These are phyloP conservation scores for Heliconius cydno DNA, from an alignment of 2,888 invertebrate species.

Conservation along the genomic window DNA sequence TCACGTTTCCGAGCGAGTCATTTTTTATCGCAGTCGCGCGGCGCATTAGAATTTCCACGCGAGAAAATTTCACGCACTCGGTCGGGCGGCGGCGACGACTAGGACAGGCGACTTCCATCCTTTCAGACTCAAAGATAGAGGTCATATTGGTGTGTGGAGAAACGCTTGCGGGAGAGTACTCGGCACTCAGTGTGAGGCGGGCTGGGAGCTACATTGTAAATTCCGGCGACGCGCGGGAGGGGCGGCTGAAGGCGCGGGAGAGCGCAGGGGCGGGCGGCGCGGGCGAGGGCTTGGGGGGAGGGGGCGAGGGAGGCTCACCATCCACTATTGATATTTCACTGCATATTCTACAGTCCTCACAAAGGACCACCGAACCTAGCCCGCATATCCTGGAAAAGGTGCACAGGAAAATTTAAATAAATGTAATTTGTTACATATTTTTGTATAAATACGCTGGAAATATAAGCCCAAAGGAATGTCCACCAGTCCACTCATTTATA, in stretches of 20 bases:
- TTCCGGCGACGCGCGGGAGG: conserved; percentile 63
- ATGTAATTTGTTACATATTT: too few species aligned
- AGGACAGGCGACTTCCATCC: conserved; percentile 44
- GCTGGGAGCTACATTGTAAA: conserved; percentile 72
- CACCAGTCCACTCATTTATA: too few species aligned
- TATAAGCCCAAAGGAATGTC: too few species aligned
- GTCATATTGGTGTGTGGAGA: conserved; percentile 35
- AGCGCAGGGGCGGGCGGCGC: conserved; percentile 55
- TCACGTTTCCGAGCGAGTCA: conserved; percentile 79
- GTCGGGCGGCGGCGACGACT: conserved; percentile 37
- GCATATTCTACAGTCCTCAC: conserved; percentile 34
- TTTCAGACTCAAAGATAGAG: conserved; percentile 34
- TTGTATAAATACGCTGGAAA: too few species aligned
- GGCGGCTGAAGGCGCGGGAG: conserved; percentile 44
- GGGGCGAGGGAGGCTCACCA: conserved; percentile 53
- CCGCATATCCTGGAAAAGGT: neutral
- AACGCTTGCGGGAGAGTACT: conserved; percentile 45
- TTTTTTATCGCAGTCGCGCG: conserved; percentile 83
- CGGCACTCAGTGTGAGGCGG: conserved; percentile 54
- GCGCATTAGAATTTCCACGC: conserved; percentile 83
- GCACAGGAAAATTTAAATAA: neutral
- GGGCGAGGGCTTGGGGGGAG: conserved; percentile 56
- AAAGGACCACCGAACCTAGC: neutral
- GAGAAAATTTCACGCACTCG: conserved; percentile 80
- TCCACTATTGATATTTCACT: conserved; percentile 50